Conservation (phyloP, 1,140 invertebrate species). For the Bombus pascuorum region DNA sequence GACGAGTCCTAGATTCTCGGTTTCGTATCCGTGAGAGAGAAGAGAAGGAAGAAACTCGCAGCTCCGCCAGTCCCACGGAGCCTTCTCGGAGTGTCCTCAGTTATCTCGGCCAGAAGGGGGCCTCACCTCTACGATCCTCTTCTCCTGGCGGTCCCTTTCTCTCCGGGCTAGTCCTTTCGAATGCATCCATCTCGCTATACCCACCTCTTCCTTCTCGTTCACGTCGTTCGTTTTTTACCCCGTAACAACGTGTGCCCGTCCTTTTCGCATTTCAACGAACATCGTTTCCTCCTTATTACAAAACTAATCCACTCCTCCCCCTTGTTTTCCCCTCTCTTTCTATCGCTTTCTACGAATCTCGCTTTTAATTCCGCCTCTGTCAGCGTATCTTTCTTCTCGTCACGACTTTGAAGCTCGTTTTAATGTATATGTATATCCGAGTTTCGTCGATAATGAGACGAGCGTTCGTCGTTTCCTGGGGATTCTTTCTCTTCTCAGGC, state of each 20-base stretch:
- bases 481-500: too few relatives aligned
- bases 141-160: conserved; percentile 56
- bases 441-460: conserved; percentile 58
- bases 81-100: conserved; percentile 66
- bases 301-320: conserved; percentile 8
- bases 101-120: conserved; percentile 60
- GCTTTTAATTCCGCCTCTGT: conserved; percentile 51
- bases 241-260: neutral
- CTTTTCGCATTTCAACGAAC: conserved; percentile 41
- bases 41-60: conserved; percentile 62
- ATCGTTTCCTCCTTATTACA: conserved; percentile 28
- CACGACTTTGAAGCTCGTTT: conserved; percentile 58
- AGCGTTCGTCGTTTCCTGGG: too few relatives aligned
- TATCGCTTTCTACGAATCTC: conserved; percentile 25
- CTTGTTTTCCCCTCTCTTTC: neutral
- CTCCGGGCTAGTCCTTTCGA: conserved; percentile 64
- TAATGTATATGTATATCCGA: conserved; percentile 26
- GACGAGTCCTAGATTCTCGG: conserved; percentile 75
- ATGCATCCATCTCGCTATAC: conserved; percentile 59
- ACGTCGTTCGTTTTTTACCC: neutral
- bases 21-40: conserved; percentile 75
- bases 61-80: conserved; percentile 74
- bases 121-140: conserved; percentile 63
- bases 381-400: conserved; percentile 59
- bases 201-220: conserved; percentile 19